Evolutionary conservation across 2,113 vertebrate species (phyloP), one percentile per base, ranked within the genome.

Genomic region (Larimichthys polyactis): DNA sequence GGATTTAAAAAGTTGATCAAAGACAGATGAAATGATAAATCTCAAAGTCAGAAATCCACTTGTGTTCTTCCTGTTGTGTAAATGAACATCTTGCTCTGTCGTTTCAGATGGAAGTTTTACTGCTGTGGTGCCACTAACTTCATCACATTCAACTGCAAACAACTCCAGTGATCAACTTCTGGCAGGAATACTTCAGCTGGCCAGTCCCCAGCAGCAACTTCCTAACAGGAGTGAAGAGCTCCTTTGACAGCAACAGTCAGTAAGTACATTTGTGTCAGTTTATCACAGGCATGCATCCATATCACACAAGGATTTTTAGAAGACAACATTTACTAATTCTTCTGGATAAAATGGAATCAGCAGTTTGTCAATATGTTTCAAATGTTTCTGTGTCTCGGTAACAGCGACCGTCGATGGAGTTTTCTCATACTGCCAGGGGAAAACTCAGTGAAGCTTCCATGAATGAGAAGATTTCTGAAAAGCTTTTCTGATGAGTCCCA

Each of bases 21-120:
- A 36, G 32, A 36, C 1, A 36, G 6, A 36, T 36, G 8, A 36
- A 58, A 36, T 29, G 5, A 32, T 32, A 6, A 32, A 32, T 6
- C 32, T 32, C 32, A 32, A 32, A 32, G 32, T 32, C 29, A 29
- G 3, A 29, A 29, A 29, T 29, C 29, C 29, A 29, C 3, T 29
- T 29, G 29, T 29, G 29, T 29, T 29, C 29, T 29, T 29, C 32
- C 32, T 32, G 32, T 32, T 32, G 32, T 32, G 19, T 24, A 11
- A 11, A 27, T 48, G 0, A 17, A 66, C 15, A 48, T 9, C 7
- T 17, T 11, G 15, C 20, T 27, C 15, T 52, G 0, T 36, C 1
- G 8, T 54, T 20, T 15, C 67, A 81, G 78, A 2, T 81, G 78
- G 78, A 74, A 44, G 46, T 67, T 81, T 48, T 49, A 29, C 27